Conservation (phyloP, 1,140 invertebrate species). For the Drosophila kanapiae region DNA sequence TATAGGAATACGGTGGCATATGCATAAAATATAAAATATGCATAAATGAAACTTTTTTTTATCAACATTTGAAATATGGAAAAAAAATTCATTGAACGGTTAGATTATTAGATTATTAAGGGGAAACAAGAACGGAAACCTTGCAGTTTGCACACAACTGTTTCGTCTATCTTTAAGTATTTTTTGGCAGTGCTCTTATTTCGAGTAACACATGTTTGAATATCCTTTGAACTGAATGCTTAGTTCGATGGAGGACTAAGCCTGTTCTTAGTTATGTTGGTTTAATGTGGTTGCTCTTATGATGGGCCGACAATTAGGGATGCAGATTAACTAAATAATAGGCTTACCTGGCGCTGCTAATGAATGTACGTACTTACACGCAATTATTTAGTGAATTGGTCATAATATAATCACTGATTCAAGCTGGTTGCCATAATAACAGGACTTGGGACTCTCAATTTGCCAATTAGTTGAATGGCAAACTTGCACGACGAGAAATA, state of each 20-base stretch:
- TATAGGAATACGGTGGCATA: too few species aligned
- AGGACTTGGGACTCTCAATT: not conserved
- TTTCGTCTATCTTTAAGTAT: not conserved
- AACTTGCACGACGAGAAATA: not conserved
- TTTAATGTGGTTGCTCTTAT: not conserved
- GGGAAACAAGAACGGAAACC: too few species aligned
- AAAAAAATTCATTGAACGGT: too few species aligned
- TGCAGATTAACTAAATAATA: constrained; percentile 24
- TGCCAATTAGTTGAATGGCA: constrained; percentile 6
- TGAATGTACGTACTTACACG: constrained; percentile 1
- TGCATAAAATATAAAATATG: too few species aligned
- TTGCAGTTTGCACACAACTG: too few species aligned
- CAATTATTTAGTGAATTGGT: constrained; percentile 1
- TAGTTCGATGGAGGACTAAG: constrained; percentile 1
- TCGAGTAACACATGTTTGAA: not conserved
- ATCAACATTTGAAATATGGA: too few species aligned
- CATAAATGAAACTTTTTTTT: too few species aligned
- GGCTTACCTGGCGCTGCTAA: constrained; percentile 18
- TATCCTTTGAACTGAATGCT: not conserved
- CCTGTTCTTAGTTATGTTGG: not conserved
- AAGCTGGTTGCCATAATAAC: constrained; percentile 5
- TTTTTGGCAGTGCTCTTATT: not conserved
- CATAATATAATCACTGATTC: not conserved
- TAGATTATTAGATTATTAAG: too few species aligned
- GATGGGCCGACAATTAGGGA: too few species aligned